phyloP scores from a whole-genome alignment of 2,797 vertebrate species.

The Enteromius anoplus region DNA sequence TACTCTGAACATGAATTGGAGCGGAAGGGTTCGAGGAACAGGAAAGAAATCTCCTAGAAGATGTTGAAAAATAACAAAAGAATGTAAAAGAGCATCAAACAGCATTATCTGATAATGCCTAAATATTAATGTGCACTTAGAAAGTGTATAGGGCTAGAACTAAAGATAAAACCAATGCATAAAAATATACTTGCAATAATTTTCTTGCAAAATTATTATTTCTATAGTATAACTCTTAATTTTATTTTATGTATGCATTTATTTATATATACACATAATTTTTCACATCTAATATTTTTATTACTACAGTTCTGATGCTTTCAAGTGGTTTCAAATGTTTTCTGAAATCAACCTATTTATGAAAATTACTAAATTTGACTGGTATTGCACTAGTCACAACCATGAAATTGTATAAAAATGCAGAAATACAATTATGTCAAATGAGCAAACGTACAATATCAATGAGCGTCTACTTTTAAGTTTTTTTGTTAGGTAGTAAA shows the following conservation, averaged over 20 bases:
- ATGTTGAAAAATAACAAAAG: conserved; percentile 10
- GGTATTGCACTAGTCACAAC: background rate
- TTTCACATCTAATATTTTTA: too few species aligned
- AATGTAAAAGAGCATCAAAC: background rate
- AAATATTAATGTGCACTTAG: background rate
- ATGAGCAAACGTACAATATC: background rate
- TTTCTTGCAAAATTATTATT: too few species aligned
- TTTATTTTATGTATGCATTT: too few species aligned
- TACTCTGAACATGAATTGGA: conserved; percentile 82
- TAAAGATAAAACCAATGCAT: background rate
- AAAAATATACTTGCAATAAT: too few species aligned
- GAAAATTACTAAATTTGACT: too few species aligned
- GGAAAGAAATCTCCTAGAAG: conserved; percentile 89
- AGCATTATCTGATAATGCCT: background rate
- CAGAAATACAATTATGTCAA: background rate
- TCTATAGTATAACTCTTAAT: too few species aligned
- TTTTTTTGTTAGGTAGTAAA: background rate
- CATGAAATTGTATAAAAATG: background rate
- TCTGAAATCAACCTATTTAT: background rate
- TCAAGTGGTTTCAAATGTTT: background rate
- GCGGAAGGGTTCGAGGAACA: conserved; percentile 90
- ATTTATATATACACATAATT: too few species aligned
- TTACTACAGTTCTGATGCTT: background rate
- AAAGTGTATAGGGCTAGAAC: background rate
- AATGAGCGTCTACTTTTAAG: background rate